These are phyloP conservation scores for Drosophila tripunctata DNA, from an alignment of 2,888 invertebrate genomes.

Conservation along the genomic window DNA sequence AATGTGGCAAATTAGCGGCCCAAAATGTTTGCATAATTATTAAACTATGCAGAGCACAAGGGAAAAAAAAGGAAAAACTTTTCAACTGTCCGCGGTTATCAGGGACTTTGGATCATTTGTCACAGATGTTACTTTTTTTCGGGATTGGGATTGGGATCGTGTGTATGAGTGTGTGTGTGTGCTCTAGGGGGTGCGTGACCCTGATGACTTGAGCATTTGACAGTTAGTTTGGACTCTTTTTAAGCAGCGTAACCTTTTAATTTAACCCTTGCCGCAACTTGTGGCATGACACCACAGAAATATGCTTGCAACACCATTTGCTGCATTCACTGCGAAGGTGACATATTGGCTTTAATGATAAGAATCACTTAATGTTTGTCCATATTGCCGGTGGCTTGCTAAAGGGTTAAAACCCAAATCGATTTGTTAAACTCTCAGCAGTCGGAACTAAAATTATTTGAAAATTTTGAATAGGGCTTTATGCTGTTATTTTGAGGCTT, in stretches of 20 bases:
- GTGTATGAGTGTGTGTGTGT: constrained; percentile 28
- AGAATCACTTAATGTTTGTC: constrained; percentile 59
- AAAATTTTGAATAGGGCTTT: constrained; percentile 5
- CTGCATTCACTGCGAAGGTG: constrained; percentile 63
- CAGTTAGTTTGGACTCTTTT: constrained; percentile 32
- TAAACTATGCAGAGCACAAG: constrained; percentile 23
- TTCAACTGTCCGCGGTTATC: constrained; percentile 71
- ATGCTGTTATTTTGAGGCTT: background rate
- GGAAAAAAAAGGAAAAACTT: constrained; percentile 14
- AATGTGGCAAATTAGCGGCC: constrained; percentile 82
- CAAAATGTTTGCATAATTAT: constrained; percentile 77
- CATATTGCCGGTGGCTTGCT: constrained; percentile 28
- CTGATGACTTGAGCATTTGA: constrained; percentile 67
- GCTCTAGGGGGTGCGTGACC: constrained; percentile 50
- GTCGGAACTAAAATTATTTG: background rate
- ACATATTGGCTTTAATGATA: constrained; percentile 73
- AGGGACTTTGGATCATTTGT: constrained; percentile 77
- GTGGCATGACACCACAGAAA: constrained; percentile 64
- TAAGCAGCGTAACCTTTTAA: constrained; percentile 78
- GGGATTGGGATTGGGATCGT: too few species aligned
- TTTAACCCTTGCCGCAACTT: constrained; percentile 75
- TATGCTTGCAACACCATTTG: constrained; percentile 44
- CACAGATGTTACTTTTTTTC: constrained; percentile 80
- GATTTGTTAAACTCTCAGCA: constrained; percentile 7
- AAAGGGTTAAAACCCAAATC: constrained; percentile 34